Percentiles rank a stretch among this genome's conserved stretches.
Conservation (phyloP, 2,797 vertebrate species). For the Macroramphosus scolopax region DNA sequence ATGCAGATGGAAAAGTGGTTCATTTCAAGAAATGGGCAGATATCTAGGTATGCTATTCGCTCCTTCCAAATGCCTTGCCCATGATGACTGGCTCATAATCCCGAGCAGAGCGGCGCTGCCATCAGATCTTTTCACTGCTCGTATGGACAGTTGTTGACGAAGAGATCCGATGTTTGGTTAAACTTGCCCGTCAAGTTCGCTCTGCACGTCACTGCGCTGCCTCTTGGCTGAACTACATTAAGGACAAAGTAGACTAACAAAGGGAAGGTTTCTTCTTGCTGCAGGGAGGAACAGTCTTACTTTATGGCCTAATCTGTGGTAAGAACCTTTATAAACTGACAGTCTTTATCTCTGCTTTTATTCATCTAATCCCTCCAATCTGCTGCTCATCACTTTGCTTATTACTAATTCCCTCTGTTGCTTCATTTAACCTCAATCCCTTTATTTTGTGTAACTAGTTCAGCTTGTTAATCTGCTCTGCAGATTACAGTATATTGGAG, state of each 20-base stretch:
- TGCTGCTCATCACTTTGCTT: not conserved
- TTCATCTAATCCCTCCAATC: slow-evolving; percentile 20
- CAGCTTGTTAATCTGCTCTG: not conserved
- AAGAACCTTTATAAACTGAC: slow-evolving; percentile 33
- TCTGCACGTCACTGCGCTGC: slow-evolving; percentile 24
- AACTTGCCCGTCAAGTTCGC: slow-evolving; percentile 58
- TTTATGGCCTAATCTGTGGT: slow-evolving; percentile 34
- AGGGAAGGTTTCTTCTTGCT: slow-evolving; percentile 29
- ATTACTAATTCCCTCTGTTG: slow-evolving; percentile 2
- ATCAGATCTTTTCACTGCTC: slow-evolving; percentile 38
- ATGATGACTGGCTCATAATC: slow-evolving; percentile 52
- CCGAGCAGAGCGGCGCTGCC: slow-evolving; percentile 37
- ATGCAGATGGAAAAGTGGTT: slow-evolving; percentile 56
- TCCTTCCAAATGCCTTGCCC: slow-evolving; percentile 52
- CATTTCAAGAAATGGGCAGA: slow-evolving; percentile 54
- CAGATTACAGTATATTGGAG: slow-evolving; percentile 1
- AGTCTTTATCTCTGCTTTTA: slow-evolving; percentile 13
- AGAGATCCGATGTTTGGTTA: slow-evolving; percentile 27
- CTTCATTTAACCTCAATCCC: not conserved
- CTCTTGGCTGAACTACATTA: slow-evolving; percentile 31
- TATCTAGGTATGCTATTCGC: slow-evolving; percentile 52
- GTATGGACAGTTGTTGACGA: slow-evolving; percentile 39
- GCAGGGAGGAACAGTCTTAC: slow-evolving; percentile 30
- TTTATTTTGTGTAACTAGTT: slow-evolving; percentile 8
- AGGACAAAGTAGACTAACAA: slow-evolving; percentile 30